phyloP scores from a whole-genome alignment of 1,140 invertebrate genomes.

The Pseudomyrmex flavicornis region DNA sequence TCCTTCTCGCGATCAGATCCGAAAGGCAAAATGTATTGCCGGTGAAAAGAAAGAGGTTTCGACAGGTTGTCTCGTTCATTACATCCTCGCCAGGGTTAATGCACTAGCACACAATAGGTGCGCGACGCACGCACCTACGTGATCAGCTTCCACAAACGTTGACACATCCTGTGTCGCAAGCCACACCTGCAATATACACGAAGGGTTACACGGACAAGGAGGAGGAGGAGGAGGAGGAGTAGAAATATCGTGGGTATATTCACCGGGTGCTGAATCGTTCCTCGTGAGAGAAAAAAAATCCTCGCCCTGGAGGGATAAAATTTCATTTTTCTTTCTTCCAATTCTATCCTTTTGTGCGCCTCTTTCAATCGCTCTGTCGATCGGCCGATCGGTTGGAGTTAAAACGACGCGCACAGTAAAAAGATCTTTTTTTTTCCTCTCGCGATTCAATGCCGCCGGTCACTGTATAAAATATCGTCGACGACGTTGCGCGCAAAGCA shows the following conservation, averaged over 20 bases:
- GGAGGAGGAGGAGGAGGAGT: background rate
- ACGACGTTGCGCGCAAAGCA: constrained; percentile 6
- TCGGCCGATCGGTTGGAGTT: too few relatives aligned
- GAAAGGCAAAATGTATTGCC: constrained; percentile 56
- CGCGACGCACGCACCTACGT: constrained; percentile 75
- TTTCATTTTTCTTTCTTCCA: too few relatives aligned
- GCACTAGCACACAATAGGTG: constrained; percentile 65
- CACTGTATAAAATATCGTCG: background rate
- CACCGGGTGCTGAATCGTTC: too few relatives aligned
- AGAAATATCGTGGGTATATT: too few relatives aligned
- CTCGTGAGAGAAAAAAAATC: too few relatives aligned
- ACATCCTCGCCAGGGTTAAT: constrained; percentile 70
- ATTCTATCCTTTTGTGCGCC: too few relatives aligned
- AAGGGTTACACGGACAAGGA: constrained; percentile 7
- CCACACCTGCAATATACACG: constrained; percentile 70
- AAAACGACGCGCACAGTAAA: too few relatives aligned
- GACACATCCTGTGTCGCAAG: constrained; percentile 77
- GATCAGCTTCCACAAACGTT: constrained; percentile 75
- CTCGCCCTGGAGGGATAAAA: too few relatives aligned
- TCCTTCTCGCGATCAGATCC: constrained; percentile 20
- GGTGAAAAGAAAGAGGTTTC: constrained; percentile 69
- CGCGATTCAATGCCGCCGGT: too few relatives aligned
- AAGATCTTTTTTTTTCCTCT: too few relatives aligned
- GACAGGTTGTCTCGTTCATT: constrained; percentile 73
- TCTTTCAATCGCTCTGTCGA: too few relatives aligned